phyloP scores from a whole-genome alignment of 1,140 invertebrate species.

The Pseudomyrmex concolor region DNA sequence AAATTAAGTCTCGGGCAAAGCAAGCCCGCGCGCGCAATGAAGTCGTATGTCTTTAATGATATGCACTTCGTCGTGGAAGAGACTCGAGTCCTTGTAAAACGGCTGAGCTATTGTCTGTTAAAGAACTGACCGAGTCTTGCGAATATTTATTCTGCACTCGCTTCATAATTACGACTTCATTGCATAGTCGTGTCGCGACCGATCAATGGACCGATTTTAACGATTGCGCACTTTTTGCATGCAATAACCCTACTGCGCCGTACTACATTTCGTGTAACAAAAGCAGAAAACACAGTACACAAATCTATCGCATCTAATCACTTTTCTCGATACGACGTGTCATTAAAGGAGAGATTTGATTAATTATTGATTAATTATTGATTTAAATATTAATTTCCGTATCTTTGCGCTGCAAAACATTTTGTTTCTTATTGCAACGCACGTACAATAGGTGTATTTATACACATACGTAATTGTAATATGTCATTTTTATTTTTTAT shows the following conservation, averaged over 20 bases:
- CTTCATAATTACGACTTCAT: constrained; percentile 54
- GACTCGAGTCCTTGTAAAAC: constrained; percentile 48
- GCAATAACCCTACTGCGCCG: constrained; percentile 21
- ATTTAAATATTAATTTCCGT: neutral
- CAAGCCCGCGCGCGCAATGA: constrained; percentile 45
- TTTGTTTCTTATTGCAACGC: too few relatives aligned
- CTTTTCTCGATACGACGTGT: neutral
- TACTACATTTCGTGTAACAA: neutral
- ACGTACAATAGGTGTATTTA: too few relatives aligned
- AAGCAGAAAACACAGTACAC: constrained; percentile 19
- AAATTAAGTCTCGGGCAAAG: constrained; percentile 55
- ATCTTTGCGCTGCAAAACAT: neutral
- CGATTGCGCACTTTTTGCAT: constrained; percentile 33
- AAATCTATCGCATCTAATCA: neutral
- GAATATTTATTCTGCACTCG: constrained; percentile 56
- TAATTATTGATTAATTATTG: neutral
- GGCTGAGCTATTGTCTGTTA: constrained; percentile 46
- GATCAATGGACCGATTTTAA: constrained; percentile 50
- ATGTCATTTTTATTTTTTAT: neutral
- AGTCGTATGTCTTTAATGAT: constrained; percentile 54
- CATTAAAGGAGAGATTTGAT: neutral
- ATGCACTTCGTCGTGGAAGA: constrained; percentile 17
- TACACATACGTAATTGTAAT: too few relatives aligned
- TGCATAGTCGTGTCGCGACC: constrained; percentile 31
- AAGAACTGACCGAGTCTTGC: constrained; percentile 54